Evolutionary conservation across 92 coral and sea anemone genomes (phyloP).

Genomic region (Palythoa heliodiscus): DNA sequence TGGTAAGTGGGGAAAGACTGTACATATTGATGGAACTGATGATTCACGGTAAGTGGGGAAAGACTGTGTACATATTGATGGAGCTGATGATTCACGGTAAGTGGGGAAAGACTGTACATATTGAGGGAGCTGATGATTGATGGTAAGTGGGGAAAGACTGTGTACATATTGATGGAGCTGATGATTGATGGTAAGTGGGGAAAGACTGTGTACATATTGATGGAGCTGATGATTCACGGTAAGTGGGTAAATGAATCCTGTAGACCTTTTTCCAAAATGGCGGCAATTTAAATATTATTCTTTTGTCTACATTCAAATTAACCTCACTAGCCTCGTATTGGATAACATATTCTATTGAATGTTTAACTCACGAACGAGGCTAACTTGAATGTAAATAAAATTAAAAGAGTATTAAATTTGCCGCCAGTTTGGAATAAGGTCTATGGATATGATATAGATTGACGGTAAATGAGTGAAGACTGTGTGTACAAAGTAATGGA

Average conservation of each 20-base stretch:
- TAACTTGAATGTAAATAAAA: too few species aligned
- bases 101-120: conserved; percentile 56
- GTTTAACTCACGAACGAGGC: too few species aligned
- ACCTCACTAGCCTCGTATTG: too few species aligned
- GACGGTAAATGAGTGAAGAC: too few species aligned
- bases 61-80: conserved; percentile 77
- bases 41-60: background rate
- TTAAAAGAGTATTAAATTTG: too few species aligned
- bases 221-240: conserved; percentile 54
- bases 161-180: background rate
- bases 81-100: conserved; percentile 81
- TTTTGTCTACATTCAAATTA: too few species aligned
- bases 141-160: conserved; percentile 58
- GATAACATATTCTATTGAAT: too few species aligned
- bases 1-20: conserved; percentile 12
- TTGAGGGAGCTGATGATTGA: conserved; percentile 82
- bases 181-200: background rate
- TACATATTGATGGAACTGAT: conserved; percentile 72
- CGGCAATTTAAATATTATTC: too few species aligned
- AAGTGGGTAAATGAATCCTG: background rate
- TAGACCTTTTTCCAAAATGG: too few species aligned
- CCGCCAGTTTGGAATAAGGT: too few species aligned
- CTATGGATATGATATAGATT: too few species aligned
- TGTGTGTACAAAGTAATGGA: too few species aligned
- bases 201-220: conserved; percentile 65